Base-by-base conservation (phyloP, 1,140 invertebrate species). In the Eriocheir sinensis region DNA sequence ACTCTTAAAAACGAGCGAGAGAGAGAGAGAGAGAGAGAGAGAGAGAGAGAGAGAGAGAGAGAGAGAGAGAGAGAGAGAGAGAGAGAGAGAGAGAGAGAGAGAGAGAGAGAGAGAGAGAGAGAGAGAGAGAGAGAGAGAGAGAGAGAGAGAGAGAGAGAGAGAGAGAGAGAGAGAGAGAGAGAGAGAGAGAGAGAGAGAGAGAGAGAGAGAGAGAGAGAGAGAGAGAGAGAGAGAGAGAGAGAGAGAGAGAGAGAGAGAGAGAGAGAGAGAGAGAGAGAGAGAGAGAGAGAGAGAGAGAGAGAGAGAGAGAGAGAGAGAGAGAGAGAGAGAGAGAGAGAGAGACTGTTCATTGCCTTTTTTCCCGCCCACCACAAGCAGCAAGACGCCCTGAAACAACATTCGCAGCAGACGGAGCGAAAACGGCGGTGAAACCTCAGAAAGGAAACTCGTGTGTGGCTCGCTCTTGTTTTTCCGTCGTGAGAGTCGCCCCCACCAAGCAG, bases 141-240 rank as follows among this genome's bases (percentile, higher is more conserved):
- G 6, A 72, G 21, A 72, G 60, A 72, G 60, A 72, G 60, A 72
- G 83, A 86, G 83, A 86, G 83, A 86, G 83, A 86, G 83, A 86
- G 83, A 86, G 83, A 86, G 83, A 40, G 83, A 86, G 83, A 86
- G 83, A 86, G 40, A 86, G 83, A 86, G 83, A 86, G 83, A 86
- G 83, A 41, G 83, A 41, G 83, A 41, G 83, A 86, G 83, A 86
- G 30, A 36, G n/a, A 36, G 34, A 36, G 34, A 86, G 83, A 86
- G 83, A 86, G 83, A 86, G 83, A 86, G 83, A 86, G 83, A 86
- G 83, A 86, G 83, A 86, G 83, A 86, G 83, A 86, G 83, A 86
- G 83, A 86, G 83, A 86, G 83, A 86, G 83, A 86, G 83, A 86
- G 83, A 83, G 80, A 83, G 80, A 83, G 80, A 83, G 80, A 83